Conservation (phyloP, 2,797 vertebrate genomes). For the Cryptoprocta ferox region DNA sequence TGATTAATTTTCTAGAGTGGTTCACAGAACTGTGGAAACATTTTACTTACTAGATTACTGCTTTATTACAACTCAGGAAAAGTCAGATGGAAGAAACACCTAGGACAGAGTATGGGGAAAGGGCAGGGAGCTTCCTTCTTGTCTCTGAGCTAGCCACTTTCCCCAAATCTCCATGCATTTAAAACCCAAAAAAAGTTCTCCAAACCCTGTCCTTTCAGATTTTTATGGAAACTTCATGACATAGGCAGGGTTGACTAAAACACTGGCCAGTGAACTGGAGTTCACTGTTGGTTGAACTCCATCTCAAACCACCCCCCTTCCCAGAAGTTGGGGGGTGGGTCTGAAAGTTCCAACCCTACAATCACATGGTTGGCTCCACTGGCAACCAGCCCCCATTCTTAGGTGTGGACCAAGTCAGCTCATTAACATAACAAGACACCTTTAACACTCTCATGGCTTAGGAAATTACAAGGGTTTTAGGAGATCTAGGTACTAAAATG, state of each 20-base stretch:
- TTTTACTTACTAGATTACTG: neutral
- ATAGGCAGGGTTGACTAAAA: neutral
- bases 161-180: neutral
- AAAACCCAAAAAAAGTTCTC: neutral
- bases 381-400: neutral
- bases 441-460: neutral
- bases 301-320: neutral
- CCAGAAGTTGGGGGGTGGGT: neutral
- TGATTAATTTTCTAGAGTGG: neutral
- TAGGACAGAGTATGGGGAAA: neutral
- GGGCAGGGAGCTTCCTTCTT: neutral
- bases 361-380: neutral
- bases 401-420: neutral
- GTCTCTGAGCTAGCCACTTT: neutral
- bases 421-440: neutral
- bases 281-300: neutral
- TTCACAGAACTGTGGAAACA: neutral
- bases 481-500: neutral
- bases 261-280: too few relatives aligned
- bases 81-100: neutral
- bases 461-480: neutral
- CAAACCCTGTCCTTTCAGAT: neutral
- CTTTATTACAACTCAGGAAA: neutral
- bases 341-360: neutral
- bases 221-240: neutral